These are phyloP conservation scores for Coelinius sp. DNA, from an alignment of 2,888 invertebrate genomes.

Conservation along the genomic window DNA sequence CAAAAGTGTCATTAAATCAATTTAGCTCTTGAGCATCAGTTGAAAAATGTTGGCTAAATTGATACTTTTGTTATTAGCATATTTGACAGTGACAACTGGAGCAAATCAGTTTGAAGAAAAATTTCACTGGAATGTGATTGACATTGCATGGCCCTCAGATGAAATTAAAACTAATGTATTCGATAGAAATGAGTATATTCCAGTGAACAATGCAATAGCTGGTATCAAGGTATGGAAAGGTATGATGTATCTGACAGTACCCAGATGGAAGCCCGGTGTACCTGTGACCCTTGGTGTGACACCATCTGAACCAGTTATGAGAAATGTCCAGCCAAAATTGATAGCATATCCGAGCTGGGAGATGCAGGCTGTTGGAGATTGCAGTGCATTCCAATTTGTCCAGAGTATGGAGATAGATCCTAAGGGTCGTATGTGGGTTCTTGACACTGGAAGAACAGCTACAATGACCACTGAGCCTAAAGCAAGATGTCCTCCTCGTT, in stretches of 20 bases:
- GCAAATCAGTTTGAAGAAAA: constrained; percentile 75
- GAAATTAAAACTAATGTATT: constrained; percentile 74
- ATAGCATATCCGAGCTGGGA: constrained; percentile 82
- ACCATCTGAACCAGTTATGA: constrained; percentile 65
- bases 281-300: constrained; percentile 79
- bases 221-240: constrained; percentile 80
- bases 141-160: constrained; percentile 78
- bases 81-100: constrained; percentile 38
- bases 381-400: constrained; percentile 80
- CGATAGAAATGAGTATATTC: constrained; percentile 76
- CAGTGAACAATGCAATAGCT: constrained; percentile 79
- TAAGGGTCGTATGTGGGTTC: constrained; percentile 75
- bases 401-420: constrained; percentile 83
- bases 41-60: constrained; percentile 41
- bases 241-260: constrained; percentile 79
- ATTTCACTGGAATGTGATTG: constrained; percentile 81
- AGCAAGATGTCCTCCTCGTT: constrained; percentile 78
- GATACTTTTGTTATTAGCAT: constrained; percentile 39
- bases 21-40: too few species aligned
- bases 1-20: background rate
- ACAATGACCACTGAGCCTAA: constrained; percentile 72
- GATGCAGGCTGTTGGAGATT: constrained; percentile 78
- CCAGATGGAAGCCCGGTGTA: constrained; percentile 80
- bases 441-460: constrained; percentile 76
- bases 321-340: constrained; percentile 76